Evolutionary conservation across 2,888 invertebrate species (phyloP).

Genomic region (Cephus runcator): DNA sequence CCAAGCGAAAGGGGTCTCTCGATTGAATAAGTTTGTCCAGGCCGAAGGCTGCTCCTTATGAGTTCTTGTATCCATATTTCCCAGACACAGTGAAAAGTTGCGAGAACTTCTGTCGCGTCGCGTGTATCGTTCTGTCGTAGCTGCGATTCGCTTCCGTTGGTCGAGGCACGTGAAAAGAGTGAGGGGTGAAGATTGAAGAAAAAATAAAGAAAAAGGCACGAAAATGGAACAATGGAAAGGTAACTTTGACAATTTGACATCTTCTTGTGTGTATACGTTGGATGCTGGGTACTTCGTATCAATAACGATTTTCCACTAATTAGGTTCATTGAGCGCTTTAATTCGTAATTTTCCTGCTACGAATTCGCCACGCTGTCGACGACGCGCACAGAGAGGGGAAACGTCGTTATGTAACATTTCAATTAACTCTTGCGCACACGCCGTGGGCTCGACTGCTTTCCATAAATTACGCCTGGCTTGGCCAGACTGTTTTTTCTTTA

Average conservation of each 20-base stretch:
- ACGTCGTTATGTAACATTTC: background rate
- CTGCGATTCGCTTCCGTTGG: too few species aligned
- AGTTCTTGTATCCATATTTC: conserved; percentile 30
- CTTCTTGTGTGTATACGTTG: background rate
- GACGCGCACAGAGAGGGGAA: background rate
- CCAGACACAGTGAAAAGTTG: conserved; percentile 24
- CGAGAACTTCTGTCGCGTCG: conserved; percentile 32
- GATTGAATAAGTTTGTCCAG: conserved; percentile 32
- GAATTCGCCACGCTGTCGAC: background rate
- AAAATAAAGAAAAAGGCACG: too few species aligned
- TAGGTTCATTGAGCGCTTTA: background rate
- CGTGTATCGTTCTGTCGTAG: too few species aligned
- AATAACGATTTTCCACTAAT: background rate
- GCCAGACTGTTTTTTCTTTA: background rate
- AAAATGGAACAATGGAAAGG: too few species aligned
- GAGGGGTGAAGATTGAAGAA: too few species aligned
- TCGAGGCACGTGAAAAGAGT: too few species aligned
- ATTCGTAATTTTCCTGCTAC: background rate
- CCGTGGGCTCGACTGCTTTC: background rate
- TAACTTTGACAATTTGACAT: too few species aligned
- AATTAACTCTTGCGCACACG: background rate
- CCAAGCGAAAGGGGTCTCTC: background rate
- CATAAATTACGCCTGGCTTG: background rate
- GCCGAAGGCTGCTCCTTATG: conserved; percentile 27
- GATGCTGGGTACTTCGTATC: background rate